Conservation (phyloP, 2,113 vertebrate genomes). For the Oncorhynchus mykiss region DNA sequence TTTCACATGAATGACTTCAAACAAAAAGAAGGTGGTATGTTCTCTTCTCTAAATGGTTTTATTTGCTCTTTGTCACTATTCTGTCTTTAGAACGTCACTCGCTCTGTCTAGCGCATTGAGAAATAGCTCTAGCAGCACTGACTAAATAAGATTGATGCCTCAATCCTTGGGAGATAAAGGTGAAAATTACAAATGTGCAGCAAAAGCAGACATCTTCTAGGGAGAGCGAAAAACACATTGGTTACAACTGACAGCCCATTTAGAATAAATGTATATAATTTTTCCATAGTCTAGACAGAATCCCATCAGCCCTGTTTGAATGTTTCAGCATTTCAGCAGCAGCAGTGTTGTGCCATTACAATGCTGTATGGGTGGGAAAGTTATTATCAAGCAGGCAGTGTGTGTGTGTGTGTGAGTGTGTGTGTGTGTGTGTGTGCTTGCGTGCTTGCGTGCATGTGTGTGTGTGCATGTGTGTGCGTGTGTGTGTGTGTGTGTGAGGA, state of each 20-base stretch:
- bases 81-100: background rate
- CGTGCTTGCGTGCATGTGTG: background rate
- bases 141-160: conserved; percentile 10
- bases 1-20: background rate
- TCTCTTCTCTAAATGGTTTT: background rate
- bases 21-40: background rate
- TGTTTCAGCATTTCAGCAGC: background rate
- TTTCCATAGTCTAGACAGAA: background rate
- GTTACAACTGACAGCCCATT: conserved; percentile 1
- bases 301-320: background rate
- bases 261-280: conserved; percentile 4
- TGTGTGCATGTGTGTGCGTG: background rate
- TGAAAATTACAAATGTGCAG: conserved; percentile 4
- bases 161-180: background rate
- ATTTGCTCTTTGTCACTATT: conserved; percentile 2
- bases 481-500: background rate
- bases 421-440: background rate
- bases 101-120: background rate
- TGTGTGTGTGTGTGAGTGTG: background rate
- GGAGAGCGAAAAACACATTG: background rate
- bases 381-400: background rate
- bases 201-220: background rate
- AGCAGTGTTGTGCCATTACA: background rate
- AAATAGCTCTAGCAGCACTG: background rate
- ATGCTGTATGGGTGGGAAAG: background rate